These are phyloP conservation scores for Phalacrocorax aristotelis DNA, from an alignment of 2,113 vertebrate genomes.

Conservation along the genomic window DNA sequence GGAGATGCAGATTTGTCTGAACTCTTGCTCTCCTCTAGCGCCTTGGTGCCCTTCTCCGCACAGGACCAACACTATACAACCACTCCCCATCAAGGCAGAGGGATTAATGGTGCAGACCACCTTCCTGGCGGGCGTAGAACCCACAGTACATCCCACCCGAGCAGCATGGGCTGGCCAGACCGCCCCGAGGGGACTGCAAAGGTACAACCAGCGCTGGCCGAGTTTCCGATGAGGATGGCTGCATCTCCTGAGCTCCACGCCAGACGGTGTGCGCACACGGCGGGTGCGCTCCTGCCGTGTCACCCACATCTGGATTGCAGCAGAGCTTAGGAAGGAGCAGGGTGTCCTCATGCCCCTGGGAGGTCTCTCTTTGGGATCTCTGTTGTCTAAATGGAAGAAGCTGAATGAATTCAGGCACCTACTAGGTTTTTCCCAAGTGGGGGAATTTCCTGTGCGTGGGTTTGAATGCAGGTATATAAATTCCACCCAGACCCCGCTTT, in stretches of 20 bases:
- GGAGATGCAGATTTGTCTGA: neutral
- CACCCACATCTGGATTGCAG: neutral
- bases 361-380: neutral
- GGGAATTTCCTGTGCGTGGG: neutral
- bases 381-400: neutral
- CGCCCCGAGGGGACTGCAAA: neutral
- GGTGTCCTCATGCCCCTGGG: neutral
- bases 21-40: neutral
- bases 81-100: neutral
- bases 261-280: neutral
- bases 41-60: fast-evolving
- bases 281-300: neutral
- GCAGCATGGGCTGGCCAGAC: neutral
- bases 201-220: neutral
- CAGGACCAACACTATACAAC: neutral
- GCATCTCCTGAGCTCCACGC: neutral
- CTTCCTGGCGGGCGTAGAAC: fast-evolving
- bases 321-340: neutral
- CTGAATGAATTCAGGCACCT: neutral
- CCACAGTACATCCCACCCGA: fast-evolving
- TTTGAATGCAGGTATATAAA: neutral
- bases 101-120: neutral
- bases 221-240: neutral
- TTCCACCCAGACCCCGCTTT: neutral
- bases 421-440: neutral